phyloP scores from a whole-genome alignment of 2,797 vertebrate species.

The Brachymystax lenok region DNA sequence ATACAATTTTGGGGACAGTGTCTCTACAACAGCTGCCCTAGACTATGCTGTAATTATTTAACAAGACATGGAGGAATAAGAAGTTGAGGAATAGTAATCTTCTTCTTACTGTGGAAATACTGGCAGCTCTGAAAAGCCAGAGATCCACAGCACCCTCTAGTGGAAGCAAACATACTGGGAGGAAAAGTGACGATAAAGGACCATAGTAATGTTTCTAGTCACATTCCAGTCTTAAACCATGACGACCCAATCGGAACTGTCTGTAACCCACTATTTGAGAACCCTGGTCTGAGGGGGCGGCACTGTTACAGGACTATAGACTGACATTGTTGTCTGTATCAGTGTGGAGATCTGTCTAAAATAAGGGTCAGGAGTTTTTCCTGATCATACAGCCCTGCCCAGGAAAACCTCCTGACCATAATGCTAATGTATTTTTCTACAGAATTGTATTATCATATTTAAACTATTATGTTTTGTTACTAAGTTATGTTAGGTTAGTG shows the following conservation, averaged over 20 bases:
- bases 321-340: not conserved
- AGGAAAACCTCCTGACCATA: conserved; percentile 54
- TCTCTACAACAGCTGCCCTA: conserved; percentile 20
- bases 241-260: not conserved
- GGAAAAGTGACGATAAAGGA: not conserved
- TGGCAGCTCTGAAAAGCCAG: not conserved
- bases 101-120: not conserved
- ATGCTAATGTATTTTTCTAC: conserved; percentile 79
- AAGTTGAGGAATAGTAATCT: not conserved
- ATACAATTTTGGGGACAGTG: conserved; percentile 39
- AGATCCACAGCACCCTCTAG: conserved; percentile 64
- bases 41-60: conserved; percentile 23
- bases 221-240: not conserved
- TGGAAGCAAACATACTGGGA: conserved; percentile 43
- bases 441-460: conserved; percentile 82
- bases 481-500: conserved; percentile 83
- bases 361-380: conserved; percentile 8
- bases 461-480: conserved; percentile 78
- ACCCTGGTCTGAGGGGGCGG: not conserved
- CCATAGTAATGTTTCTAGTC: not conserved
- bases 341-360: not conserved
- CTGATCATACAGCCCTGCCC: conserved; percentile 43
- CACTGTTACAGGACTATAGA: not conserved
- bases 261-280: not conserved
- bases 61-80: conserved; percentile 28